Evolutionary conservation across 2,888 invertebrate species (phyloP).

Genomic region (Drosophila greeni): DNA sequence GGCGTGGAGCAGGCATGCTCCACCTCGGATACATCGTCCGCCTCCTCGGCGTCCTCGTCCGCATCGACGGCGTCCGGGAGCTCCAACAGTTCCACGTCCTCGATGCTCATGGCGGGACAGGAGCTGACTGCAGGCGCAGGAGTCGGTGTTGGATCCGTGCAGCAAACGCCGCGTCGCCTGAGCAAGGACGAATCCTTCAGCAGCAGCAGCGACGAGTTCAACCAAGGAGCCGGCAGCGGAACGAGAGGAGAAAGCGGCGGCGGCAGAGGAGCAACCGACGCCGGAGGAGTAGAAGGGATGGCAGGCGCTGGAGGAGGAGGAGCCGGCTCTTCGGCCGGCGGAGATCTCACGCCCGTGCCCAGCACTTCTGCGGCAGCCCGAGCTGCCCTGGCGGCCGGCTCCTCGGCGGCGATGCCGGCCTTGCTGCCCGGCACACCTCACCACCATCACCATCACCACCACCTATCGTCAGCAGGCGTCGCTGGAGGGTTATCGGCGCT

Average conservation of each 20-base stretch:
- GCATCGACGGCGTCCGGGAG: conserved; percentile 73
- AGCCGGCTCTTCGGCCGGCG: conserved; percentile 17
- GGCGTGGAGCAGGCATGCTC: conserved; percentile 46
- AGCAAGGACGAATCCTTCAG: conserved; percentile 90
- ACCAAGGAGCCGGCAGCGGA: conserved; percentile 32
- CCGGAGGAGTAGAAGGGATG: conserved; percentile 5
- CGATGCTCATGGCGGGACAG: conserved; percentile 64
- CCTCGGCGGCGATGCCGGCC: not conserved
- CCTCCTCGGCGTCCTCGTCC: conserved; percentile 73
- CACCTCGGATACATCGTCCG: conserved; percentile 74
- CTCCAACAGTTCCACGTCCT: conserved; percentile 75
- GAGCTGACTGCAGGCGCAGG: conserved; percentile 2
- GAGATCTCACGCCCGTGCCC: conserved; percentile 64
- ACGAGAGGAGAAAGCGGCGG: conserved; percentile 1
- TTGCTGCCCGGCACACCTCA: not conserved
- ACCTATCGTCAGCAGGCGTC: not conserved
- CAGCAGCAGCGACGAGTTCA: conserved; percentile 90
- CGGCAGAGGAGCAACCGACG: not conserved
- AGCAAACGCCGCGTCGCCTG: conserved; percentile 79
- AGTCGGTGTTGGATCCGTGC: conserved; percentile 10
- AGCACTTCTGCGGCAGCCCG: conserved; percentile 71
- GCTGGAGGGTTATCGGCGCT: conserved; percentile 10
- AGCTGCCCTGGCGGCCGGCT: conserved; percentile 48
- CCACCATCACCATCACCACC: not conserved
- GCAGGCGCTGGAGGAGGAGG: not conserved